A percentile compares a stretch with the other conserved stretches of the same genome.
Conservation (phyloP, 2,797 vertebrate species). For the Sebastes alutus region DNA sequence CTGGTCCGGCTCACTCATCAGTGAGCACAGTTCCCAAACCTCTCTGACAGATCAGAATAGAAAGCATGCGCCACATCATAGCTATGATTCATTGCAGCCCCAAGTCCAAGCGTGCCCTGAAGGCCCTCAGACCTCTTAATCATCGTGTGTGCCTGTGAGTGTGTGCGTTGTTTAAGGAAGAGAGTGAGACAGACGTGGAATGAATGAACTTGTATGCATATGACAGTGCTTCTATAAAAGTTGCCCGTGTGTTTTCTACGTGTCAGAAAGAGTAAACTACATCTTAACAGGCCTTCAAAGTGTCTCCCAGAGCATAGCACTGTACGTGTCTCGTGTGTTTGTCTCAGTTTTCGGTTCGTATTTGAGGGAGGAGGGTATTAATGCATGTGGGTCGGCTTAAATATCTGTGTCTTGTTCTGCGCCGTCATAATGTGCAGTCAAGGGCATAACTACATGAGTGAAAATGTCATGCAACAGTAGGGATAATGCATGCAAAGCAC, state of each 20-base stretch:
- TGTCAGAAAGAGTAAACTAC: slow-evolving; percentile 61
- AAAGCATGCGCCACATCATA: slow-evolving; percentile 75
- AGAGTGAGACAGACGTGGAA: slow-evolving; percentile 52
- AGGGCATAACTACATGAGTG: slow-evolving; percentile 61
- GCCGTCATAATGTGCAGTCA: slow-evolving; percentile 62
- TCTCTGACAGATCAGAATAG: slow-evolving; percentile 79
- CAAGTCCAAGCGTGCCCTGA: slow-evolving; percentile 61
- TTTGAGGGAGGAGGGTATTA: slow-evolving; percentile 22
- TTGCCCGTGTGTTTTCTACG: slow-evolving; percentile 44
- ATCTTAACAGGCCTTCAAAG: slow-evolving; percentile 43
- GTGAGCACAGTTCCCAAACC: slow-evolving; percentile 69
- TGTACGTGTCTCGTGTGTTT: background rate
- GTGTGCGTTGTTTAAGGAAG: slow-evolving; percentile 46
- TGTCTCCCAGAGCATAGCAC: slow-evolving; percentile 32
- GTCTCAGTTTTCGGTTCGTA: slow-evolving; percentile 21
- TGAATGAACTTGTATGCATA: slow-evolving; percentile 73
- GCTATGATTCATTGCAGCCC: slow-evolving; percentile 76
- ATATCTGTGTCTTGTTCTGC: slow-evolving; percentile 49
- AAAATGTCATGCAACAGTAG: slow-evolving; percentile 57
- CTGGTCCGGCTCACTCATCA: slow-evolving; percentile 73
- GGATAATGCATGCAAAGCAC: slow-evolving; percentile 43
- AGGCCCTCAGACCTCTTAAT: slow-evolving; percentile 71
- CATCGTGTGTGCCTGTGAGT: slow-evolving; percentile 48
- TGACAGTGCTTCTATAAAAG: slow-evolving; percentile 63
- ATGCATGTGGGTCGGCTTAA: slow-evolving; percentile 32